Conservation (phyloP, 2,888 invertebrate species). For the Neoascia interrupta region DNA sequence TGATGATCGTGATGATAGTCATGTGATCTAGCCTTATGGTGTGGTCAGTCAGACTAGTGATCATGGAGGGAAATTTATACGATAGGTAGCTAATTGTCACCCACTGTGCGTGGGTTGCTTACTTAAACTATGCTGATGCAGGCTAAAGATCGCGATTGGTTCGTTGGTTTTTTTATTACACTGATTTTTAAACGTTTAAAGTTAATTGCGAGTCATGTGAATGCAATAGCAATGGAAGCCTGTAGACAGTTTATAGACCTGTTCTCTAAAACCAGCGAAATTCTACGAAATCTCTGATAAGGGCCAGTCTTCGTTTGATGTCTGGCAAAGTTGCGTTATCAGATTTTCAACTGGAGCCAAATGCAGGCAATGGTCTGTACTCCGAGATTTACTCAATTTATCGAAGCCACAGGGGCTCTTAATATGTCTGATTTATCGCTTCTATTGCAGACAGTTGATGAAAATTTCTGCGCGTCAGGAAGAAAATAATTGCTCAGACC, state of each 20-base stretch:
- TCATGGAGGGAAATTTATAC: slow-evolving; percentile 28
- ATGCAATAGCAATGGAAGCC: background rate
- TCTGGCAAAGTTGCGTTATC: background rate
- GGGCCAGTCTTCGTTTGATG: background rate
- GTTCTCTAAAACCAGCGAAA: too few species aligned
- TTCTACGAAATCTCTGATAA: too few species aligned
- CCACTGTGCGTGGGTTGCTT: slow-evolving; percentile 71
- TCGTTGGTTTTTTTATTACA: slow-evolving; percentile 2
- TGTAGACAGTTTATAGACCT: too few species aligned
- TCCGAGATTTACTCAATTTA: too few species aligned
- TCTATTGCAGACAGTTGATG: too few species aligned
- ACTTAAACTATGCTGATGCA: background rate
- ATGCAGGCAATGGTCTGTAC: too few species aligned
- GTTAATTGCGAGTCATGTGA: slow-evolving; percentile 34
- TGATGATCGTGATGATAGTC: slow-evolving; percentile 66
- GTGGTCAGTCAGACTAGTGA: slow-evolving; percentile 47
- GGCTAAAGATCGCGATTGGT: slow-evolving; percentile 1
- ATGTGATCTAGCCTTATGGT: slow-evolving; percentile 52
- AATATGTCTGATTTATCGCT: too few species aligned
- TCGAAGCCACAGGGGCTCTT: too few species aligned
- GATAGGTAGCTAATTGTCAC: slow-evolving; percentile 71
- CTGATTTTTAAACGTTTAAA: slow-evolving; percentile 24
- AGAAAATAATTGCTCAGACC: too few species aligned
- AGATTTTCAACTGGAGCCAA: too few species aligned
- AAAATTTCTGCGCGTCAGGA: too few species aligned